Base-by-base conservation (phyloP, 2,113 vertebrate species). In the Cephalopholis sonnerati region DNA sequence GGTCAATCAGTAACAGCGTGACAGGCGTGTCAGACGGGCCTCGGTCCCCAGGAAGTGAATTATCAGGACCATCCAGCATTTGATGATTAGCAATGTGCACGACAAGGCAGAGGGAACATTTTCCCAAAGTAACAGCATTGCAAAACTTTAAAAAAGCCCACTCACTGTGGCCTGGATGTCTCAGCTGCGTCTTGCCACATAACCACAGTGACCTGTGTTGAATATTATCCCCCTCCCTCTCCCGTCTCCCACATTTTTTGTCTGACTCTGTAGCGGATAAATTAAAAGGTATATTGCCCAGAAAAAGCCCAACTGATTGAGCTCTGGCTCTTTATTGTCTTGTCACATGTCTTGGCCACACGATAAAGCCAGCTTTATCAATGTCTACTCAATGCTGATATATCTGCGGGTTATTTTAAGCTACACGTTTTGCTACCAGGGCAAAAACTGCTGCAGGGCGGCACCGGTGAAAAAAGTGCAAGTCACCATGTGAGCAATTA, bases 1-100 rank as follows among this genome's bases (percentile, higher is more conserved):
- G 55, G 85, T 87, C 68, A 81, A 87, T 89, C 24, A 88, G 83
- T 88, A 77, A 89, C 85, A 74, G 72, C 17, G n/a, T 44, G 50
- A 58, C 50, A 58, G 77, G 51, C 2, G 3, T 77, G 66, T 75
- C 63, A 53, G 63, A 25, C 7, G 15, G 55, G 51, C 69, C 76
- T 89, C 63, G 77, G 82, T 66, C 72, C 69, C 68, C 71, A 70
- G 54, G 67, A 84, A 85, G 67, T 68, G 59, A 61, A 78, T 89
- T 39, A 79, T 87, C 74, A 69, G 22, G 70, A 36, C 46, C 54
- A 63, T 82, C 57, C 55, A 24, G 17, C 53, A 48, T 58, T 32
- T 5, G 0, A 76, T 51, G 32, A 22, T 5, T 9, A 41, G 27
- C 41, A 69, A 46, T 39, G 50, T 46, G 27, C 22, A 46, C 18